Base-by-base conservation (phyloP, 2,113 vertebrate species). In the Campylomormyrus tamandua region DNA sequence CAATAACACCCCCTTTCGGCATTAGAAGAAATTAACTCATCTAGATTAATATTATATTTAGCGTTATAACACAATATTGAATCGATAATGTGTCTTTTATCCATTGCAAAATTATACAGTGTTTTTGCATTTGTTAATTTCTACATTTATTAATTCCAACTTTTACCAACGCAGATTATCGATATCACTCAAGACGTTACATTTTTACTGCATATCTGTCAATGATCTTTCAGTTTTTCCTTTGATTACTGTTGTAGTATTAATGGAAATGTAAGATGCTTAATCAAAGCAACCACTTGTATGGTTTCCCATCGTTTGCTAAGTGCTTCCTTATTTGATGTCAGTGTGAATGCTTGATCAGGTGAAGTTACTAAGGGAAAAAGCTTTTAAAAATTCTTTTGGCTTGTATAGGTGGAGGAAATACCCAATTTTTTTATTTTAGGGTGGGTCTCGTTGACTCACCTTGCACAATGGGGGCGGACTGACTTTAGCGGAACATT, bases 391-490 rank as follows among this genome's bases (percentile, higher is more conserved):
- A 10, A 52, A 52, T 17, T 74, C 11, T 35, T 74, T 74, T 74
- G 27, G 66, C 27, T 31, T 35, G 66, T 31, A 74, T 42, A 42
- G 70, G 27, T 42, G 15, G 35, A 42, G 70, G 77, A 89, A 42
- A 84, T 66, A 35, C 35, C 10, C 15, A 83, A 24, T 48, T 56
- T 5, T 52, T 56, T 35, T 39, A 45, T 58, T 52, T 27, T 21
- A 84, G 50, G 89, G 77, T 84, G 77, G 52, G 42, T 58, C 80
- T 21, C 83, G 39, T 31, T 5, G 50, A 84, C 53, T 84, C 53
- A 62, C 89, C 89, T 84, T 89, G 19, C 21, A 46, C 24, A 85
- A 80, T 8, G 80, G 39, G 66, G 77, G 89, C 74, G 89, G 89
- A 21, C 49, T 24, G 19, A 56, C 45, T 89, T 52, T 4, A 49